Conservation (phyloP, 2,888 invertebrate species). For the Macropis europaea region DNA sequence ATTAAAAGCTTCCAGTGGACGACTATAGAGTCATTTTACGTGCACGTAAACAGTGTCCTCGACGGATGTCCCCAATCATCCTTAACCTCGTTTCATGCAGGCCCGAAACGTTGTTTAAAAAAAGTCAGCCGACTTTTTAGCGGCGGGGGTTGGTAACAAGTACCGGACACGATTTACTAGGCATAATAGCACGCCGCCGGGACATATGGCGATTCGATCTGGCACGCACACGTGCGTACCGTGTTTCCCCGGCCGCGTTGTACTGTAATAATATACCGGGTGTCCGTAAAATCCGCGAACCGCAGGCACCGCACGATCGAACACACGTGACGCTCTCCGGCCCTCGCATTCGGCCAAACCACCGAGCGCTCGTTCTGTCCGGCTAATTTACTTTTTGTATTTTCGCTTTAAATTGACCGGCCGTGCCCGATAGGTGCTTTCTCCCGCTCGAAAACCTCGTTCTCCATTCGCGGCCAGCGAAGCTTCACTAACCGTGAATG, state of each 20-base stretch:
- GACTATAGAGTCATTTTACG: too few species aligned
- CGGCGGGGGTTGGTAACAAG: background rate
- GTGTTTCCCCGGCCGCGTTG: background rate
- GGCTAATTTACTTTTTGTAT: conserved; percentile 79
- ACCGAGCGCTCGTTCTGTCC: conserved; percentile 67
- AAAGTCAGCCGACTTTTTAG: background rate
- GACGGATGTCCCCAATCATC: too few species aligned
- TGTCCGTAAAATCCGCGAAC: conserved; percentile 75
- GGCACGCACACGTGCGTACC: conserved; percentile 27
- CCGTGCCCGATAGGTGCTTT: conserved; percentile 65
- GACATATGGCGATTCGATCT: conserved; percentile 46
- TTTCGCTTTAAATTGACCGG: conserved; percentile 77
- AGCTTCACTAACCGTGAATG: conserved; percentile 71
- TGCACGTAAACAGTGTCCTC: too few species aligned
- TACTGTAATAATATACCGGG: conserved; percentile 67
- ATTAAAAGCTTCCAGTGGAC: too few species aligned
- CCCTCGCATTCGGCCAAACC: conserved; percentile 59
- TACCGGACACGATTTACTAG: conserved; percentile 5
- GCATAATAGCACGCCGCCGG: conserved; percentile 23
- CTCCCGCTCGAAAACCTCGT: conserved; percentile 55
- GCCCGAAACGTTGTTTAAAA: too few species aligned
- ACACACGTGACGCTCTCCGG: conserved; percentile 76
- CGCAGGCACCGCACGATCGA: conserved; percentile 74
- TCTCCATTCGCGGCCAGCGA: conserved; percentile 68
- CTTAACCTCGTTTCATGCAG: too few species aligned